phyloP scores from a whole-genome alignment of 2,113 vertebrate genomes.

The Microtus oregoni region DNA sequence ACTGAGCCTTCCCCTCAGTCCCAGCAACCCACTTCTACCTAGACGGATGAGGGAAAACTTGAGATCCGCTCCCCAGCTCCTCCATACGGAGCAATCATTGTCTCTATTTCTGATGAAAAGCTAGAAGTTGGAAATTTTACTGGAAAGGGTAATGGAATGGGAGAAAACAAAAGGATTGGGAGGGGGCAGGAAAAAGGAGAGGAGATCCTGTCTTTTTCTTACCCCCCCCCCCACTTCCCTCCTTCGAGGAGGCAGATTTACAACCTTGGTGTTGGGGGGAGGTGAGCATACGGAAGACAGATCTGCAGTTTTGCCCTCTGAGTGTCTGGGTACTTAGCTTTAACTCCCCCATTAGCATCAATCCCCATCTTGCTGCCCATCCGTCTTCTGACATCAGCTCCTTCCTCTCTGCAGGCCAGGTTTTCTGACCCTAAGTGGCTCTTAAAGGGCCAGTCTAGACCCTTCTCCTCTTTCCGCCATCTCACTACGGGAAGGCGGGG shows the following conservation, averaged over 20 bases:
- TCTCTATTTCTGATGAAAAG: constrained; percentile 37
- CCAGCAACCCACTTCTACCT: not conserved
- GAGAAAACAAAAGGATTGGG: constrained; percentile 68
- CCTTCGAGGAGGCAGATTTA: constrained; percentile 81
- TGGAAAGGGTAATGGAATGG: not conserved
- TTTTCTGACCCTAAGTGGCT: constrained; percentile 83
- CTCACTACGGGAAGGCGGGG: not conserved
- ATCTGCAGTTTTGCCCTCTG: constrained; percentile 82
- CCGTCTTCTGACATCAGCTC: constrained; percentile 84
- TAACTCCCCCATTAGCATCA: constrained; percentile 85
- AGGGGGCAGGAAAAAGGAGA: constrained; percentile 54
- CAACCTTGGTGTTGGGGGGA: constrained; percentile 60
- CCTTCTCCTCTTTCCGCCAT: constrained; percentile 33
- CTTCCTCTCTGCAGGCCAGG: constrained; percentile 79
- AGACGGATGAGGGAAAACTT: not conserved
- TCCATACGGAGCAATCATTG: not conserved
- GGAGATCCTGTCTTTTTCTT: constrained; percentile 61
- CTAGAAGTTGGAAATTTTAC: constrained; percentile 24
- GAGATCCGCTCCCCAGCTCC: not conserved
- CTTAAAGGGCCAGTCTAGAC: constrained; percentile 82
- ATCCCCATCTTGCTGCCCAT: constrained; percentile 83
- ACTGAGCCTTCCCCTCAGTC: not conserved
- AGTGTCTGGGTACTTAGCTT: constrained; percentile 84
- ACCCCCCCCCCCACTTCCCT: constrained; percentile 56
- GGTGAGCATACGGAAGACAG: constrained; percentile 81